Conservation (phyloP, 2,888 invertebrate species). For the Lycaena phlaeas region DNA sequence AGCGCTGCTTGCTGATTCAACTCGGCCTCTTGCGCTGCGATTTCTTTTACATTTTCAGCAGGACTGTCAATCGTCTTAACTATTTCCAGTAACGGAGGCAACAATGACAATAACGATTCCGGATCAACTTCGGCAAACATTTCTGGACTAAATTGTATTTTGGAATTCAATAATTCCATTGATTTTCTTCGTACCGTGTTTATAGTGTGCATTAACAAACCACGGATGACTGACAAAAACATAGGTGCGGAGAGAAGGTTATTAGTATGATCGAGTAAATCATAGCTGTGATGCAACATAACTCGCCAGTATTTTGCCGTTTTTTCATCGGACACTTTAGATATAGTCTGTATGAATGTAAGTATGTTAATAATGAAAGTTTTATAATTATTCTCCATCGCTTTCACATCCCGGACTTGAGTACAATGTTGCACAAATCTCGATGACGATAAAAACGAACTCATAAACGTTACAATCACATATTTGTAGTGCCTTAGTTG, state of each 20-base stretch:
- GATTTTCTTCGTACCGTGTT: constrained; percentile 83
- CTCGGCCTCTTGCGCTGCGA: constrained; percentile 72
- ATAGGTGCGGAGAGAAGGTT: constrained; percentile 83
- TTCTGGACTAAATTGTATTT: constrained; percentile 79
- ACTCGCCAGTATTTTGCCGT: constrained; percentile 87
- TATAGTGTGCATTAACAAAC: constrained; percentile 80
- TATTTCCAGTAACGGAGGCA: constrained; percentile 75
- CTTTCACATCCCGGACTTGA: constrained; percentile 51
- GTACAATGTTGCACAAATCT: constrained; percentile 79
- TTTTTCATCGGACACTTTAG: constrained; percentile 75
- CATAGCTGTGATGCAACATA: constrained; percentile 83
- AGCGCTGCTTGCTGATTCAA: constrained; percentile 87
- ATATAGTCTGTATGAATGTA: constrained; percentile 77
- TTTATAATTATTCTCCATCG: constrained; percentile 77
- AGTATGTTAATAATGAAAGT: constrained; percentile 78
- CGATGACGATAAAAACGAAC: constrained; percentile 77
- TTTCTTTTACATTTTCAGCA: constrained; percentile 34
- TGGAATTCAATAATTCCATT: constrained; percentile 87
- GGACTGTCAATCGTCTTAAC: constrained; percentile 65
- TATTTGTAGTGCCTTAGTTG: constrained; percentile 91
- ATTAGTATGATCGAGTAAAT: constrained; percentile 85
- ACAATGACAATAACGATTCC: constrained; percentile 67
- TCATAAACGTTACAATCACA: constrained; percentile 81
- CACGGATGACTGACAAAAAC: constrained; percentile 84
- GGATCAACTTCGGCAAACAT: constrained; percentile 71